These are phyloP conservation scores for Oreamnos americanus DNA, from an alignment of 2,113 vertebrate genomes.

Conservation along the genomic window DNA sequence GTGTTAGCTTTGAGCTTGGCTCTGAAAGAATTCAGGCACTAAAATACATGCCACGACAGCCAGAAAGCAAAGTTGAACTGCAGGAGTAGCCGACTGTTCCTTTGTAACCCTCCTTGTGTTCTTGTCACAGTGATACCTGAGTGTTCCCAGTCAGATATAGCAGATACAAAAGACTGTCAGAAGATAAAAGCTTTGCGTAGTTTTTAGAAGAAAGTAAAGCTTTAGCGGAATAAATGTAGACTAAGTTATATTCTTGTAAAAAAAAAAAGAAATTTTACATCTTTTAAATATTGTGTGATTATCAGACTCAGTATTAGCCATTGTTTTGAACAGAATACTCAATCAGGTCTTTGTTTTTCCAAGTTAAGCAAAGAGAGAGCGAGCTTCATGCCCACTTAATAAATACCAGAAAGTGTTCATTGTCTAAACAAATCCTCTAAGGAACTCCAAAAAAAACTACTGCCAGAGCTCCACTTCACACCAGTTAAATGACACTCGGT, in stretches of 20 bases:
- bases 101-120: background rate
- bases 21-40: slow-evolving; percentile 51
- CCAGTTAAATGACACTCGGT: background rate
- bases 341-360: slow-evolving; percentile 6
- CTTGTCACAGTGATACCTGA: background rate
- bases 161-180: background rate
- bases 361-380: slow-evolving; percentile 22
- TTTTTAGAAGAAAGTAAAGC: slow-evolving; percentile 11
- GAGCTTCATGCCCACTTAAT: background rate
- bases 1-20: slow-evolving; percentile 58
- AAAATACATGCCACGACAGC: slow-evolving; percentile 31
- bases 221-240: slow-evolving; percentile 11
- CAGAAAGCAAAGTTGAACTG: slow-evolving; percentile 32
- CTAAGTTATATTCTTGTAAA: background rate
- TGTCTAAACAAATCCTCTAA: background rate
- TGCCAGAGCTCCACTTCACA: background rate
- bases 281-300: background rate
- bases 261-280: background rate
- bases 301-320: background rate
- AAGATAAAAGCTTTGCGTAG: background rate
- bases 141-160: background rate
- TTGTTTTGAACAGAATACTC: background rate
- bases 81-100: background rate
- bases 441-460: background rate
- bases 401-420: slow-evolving; percentile 2